A percentile compares a stretch with the other conserved stretches of the same genome.
phyloP scores from a whole-genome alignment of 2,797 vertebrate species.

The Anguilla anguilla region DNA sequence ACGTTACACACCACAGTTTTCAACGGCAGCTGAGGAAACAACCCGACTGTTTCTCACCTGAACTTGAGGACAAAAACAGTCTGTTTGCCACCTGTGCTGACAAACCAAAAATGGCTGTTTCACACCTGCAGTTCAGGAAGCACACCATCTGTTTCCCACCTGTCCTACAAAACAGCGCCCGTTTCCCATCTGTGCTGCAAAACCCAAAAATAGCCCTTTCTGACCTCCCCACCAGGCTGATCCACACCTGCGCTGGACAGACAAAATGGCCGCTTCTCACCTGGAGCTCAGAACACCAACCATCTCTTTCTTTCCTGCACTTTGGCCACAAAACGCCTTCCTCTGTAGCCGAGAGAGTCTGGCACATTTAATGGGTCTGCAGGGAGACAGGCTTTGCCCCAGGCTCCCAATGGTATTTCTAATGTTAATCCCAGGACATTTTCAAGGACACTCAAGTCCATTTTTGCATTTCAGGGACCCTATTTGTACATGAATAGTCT shows the following conservation, averaged over 20 bases:
- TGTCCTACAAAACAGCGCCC: neutral
- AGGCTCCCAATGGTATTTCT: slow-evolving; percentile 16
- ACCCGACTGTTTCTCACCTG: slow-evolving; percentile 3
- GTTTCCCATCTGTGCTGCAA: neutral
- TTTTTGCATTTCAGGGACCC: neutral
- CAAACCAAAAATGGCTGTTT: neutral
- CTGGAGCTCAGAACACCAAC: neutral
- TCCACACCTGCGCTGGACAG: neutral
- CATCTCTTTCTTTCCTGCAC: neutral
- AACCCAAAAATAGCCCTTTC: neutral
- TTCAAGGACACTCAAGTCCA: neutral
- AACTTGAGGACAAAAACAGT: neutral
- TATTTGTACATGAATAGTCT: neutral
- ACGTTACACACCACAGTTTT: neutral
- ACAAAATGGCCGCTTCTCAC: neutral
- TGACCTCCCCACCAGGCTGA: neutral
- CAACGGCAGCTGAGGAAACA: neutral
- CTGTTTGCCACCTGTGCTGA: neutral
- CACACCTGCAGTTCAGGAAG: neutral
- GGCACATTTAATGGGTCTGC: neutral
- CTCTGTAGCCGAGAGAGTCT: neutral
- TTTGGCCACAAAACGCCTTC: neutral
- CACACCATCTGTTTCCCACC: neutral
- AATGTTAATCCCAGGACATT: neutral
- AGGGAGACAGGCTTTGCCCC: slow-evolving; percentile 11